phyloP scores from a whole-genome alignment of 2,888 invertebrate genomes.

The Dexiosoma caninum region DNA sequence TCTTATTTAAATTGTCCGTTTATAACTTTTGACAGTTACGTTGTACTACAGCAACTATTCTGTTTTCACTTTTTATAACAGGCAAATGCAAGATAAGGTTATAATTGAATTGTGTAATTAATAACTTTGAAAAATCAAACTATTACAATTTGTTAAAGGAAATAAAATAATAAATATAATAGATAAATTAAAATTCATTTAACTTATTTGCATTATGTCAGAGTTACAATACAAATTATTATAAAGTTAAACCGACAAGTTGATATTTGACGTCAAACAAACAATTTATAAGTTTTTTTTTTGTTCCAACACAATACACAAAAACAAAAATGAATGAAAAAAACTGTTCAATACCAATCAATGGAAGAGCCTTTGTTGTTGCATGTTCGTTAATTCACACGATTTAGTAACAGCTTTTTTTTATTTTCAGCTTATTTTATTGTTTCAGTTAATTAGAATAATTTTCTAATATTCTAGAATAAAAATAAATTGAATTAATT shows the following conservation, averaged over 20 bases:
- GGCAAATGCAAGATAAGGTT: too few relatives aligned
- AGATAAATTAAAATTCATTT: conserved; percentile 32
- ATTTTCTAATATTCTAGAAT: conserved; percentile 45
- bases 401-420: conserved; percentile 9
- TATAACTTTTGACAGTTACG: too few relatives aligned
- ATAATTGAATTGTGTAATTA: background rate
- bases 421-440: background rate
- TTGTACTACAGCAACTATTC: too few relatives aligned
- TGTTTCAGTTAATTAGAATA: conserved; percentile 44
- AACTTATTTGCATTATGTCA: conserved; percentile 24
- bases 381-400: conserved; percentile 14
- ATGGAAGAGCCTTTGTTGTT: background rate
- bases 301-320: background rate
- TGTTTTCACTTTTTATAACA: too few relatives aligned
- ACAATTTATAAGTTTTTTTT: conserved; percentile 4
- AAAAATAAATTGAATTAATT: conserved; percentile 48
- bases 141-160: background rate
- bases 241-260: conserved; percentile 20
- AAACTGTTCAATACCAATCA: background rate
- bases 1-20: too few relatives aligned
- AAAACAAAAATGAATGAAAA: background rate
- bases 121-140: background rate
- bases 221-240: conserved; percentile 25
- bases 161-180: background rate
- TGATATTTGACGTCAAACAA: conserved; percentile 49